phyloP scores from a whole-genome alignment of 2,888 invertebrate species.

The Shargacucullia verbasci region DNA sequence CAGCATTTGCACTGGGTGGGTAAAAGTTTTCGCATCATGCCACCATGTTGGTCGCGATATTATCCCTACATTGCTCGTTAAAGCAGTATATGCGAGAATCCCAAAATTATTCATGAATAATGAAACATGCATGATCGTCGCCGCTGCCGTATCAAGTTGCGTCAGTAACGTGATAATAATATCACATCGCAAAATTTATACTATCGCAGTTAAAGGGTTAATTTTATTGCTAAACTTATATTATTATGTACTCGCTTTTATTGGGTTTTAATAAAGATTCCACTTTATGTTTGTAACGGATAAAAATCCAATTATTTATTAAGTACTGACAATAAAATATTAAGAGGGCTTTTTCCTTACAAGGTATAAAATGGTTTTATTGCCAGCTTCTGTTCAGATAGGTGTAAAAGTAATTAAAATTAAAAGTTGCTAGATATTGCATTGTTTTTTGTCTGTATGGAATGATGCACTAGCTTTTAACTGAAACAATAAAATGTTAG shows the following conservation, averaged over 20 bases:
- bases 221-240: neutral
- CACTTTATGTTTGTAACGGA: conserved; percentile 1
- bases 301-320: conserved; percentile 19
- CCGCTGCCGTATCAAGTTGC: no score
- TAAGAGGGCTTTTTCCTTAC: conserved; percentile 5
- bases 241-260: neutral
- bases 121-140: no score
- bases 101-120: no score
- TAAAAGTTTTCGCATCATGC: no score
- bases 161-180: neutral
- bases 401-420: conserved; percentile 32
- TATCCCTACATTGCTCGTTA: no score
- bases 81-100: no score
- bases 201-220: conserved; percentile 5
- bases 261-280: neutral
- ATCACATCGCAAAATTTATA: neutral
- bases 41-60: no score
- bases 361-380: conserved; percentile 20
- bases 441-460: neutral
- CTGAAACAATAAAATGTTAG: no score
- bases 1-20: no score
- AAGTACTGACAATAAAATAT: conserved; percentile 9
- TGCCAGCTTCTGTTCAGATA: conserved; percentile 25
- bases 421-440: conserved; percentile 11
- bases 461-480: no score